Conservation (phyloP, 2,113 vertebrate genomes). For the Cinclus cinclus region DNA sequence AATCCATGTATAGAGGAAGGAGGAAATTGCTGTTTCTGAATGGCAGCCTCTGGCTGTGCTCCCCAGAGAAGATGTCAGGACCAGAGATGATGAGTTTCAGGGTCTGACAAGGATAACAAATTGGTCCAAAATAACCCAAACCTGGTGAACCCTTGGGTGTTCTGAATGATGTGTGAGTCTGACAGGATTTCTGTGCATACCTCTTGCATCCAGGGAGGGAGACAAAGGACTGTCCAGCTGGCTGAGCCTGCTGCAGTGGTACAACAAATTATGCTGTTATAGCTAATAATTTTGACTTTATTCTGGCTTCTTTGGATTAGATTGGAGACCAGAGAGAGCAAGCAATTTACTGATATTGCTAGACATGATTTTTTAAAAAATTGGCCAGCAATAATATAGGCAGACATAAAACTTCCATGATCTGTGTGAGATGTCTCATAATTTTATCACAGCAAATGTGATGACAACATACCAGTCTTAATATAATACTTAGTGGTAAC, state of each 20-base stretch:
- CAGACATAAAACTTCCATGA: background rate
- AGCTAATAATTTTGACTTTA: background rate
- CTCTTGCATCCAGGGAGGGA: background rate
- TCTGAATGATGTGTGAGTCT: background rate
- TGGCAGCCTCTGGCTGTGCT: background rate
- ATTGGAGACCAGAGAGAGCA: background rate
- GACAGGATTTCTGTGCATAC: background rate
- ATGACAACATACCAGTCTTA: background rate
- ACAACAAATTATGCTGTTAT: background rate
- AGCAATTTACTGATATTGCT: background rate
- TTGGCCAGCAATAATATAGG: background rate
- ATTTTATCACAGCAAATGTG: background rate
- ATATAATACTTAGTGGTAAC: background rate
- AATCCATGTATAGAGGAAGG: background rate
- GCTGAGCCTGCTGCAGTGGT: background rate
- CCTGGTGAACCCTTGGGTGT: background rate
- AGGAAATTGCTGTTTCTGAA: background rate
- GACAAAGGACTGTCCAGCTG: background rate
- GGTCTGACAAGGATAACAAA: constrained; percentile 11
- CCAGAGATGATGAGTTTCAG: background rate
- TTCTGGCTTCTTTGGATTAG: background rate
- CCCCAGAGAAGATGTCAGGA: background rate
- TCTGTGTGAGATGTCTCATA: background rate
- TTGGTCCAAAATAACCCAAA: background rate
- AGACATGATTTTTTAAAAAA: background rate